Base-by-base conservation (phyloP, 2,888 invertebrate genomes). In the Ophraella communa region DNA sequence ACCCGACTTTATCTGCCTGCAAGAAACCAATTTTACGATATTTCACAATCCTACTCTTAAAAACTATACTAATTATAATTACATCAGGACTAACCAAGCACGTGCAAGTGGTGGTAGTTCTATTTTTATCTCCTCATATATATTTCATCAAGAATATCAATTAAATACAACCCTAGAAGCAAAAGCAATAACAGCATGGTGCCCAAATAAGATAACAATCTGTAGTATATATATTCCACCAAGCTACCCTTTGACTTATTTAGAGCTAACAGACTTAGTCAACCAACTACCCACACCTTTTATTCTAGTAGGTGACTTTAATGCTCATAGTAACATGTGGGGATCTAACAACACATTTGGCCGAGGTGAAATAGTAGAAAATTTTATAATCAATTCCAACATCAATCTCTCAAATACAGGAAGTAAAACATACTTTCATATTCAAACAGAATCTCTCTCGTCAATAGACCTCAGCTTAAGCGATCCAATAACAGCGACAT, bases 361-460 rank as follows among this genome's bases (percentile, higher is more conserved):
- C 14, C 14, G 23, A 17, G 59, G 23, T 1, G 51, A 59, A 51
- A 42, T 60, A 4, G 27, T 60, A 24, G 53, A 54, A 47, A 17
- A 56, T 20, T n/a, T 55, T 8, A 17, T 56, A 3, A 49, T 27
- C 24, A 51, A 33, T 10, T 55, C 35, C 21, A 30, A 62, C 24
- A 23, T 56, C 0, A 51, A 51, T 24, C 17, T 62, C 4, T 30
- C 56, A 18, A 62, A 62, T 39, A 56, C 49, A 23, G 55, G 47
- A 17, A 47, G 55, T 35, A 54, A 44, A 33, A 62, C 54, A 24
- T 33, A 62, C 30, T 62, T 62, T 24, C 24, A 35, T 55, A n/a
- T n/a, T n/a, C n/a, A n/a, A n/a, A n/a, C 35, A 1, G 54, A 39
- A 24, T 20, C 45, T 4, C 47, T 47, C 20, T 62, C 47, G 0